Percentiles rank a stretch among this genome's conserved stretches.
Evolutionary conservation across 2,797 vertebrate species (phyloP).

Genomic region (Potorous gilbertii): DNA sequence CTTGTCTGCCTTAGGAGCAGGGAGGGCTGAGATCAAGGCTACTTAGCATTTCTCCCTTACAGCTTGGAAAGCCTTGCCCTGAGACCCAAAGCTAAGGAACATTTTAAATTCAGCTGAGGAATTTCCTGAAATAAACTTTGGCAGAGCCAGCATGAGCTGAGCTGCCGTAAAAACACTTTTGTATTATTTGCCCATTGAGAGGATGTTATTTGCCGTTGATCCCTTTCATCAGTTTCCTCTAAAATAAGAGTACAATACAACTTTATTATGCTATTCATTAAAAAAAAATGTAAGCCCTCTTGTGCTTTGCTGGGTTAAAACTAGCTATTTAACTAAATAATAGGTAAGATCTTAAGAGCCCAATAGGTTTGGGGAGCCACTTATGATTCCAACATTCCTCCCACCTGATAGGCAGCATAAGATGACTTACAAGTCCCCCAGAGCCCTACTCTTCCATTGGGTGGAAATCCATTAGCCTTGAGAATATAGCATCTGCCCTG

Average conservation of each 20-base stretch:
- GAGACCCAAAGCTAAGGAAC: slow-evolving; percentile 61
- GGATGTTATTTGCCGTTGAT: accelerated
- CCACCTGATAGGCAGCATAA: not conserved
- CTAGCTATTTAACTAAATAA: not conserved
- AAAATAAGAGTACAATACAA: not conserved
- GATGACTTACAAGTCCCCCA: not conserved
- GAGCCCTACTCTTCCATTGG: not conserved
- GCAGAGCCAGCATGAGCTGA: slow-evolving; percentile 42
- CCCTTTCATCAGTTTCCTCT: not conserved
- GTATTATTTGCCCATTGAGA: slow-evolving; percentile 27
- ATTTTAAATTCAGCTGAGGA: slow-evolving; percentile 68
- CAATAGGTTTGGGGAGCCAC: not conserved
- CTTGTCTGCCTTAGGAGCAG: slow-evolving; percentile 18
- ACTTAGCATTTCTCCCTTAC: slow-evolving; percentile 66
- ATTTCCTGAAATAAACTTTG: slow-evolving; percentile 75
- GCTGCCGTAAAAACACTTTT: slow-evolving; percentile 42
- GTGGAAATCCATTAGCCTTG: not conserved
- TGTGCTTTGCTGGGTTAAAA: not conserved
- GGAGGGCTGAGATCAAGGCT: slow-evolving; percentile 57
- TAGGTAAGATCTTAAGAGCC: not conserved
- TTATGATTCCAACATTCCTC: not conserved
- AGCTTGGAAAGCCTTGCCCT: slow-evolving; percentile 56
- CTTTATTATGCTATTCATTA: not conserved
- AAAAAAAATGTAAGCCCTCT: not conserved
- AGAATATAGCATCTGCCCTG: not conserved